Conservation (phyloP, 2,888 invertebrate genomes). For the Odontomyia ornata region DNA sequence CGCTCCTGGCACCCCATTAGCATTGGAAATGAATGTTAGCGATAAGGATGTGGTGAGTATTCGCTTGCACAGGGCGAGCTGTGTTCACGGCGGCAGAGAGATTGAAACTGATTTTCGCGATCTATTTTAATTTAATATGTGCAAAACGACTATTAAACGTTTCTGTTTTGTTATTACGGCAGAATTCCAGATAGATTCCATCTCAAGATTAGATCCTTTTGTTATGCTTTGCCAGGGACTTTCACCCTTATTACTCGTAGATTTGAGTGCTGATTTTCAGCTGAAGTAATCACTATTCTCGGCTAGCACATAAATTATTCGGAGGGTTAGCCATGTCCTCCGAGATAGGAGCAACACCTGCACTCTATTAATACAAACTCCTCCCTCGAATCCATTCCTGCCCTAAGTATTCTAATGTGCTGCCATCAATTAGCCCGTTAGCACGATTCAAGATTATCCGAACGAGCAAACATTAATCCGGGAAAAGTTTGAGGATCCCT, state of each 20-base stretch:
- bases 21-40: slow-evolving; percentile 84
- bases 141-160: background rate
- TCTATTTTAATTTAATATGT: background rate
- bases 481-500: slow-evolving; percentile 16
- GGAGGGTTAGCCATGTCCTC: no score
- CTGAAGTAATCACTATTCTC: no score
- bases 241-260: no score
- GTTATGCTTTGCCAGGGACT: no score
- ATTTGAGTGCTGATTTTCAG: no score
- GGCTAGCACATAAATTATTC: no score
- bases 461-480: background rate
- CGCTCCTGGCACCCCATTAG: slow-evolving; percentile 80
- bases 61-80: background rate
- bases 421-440: background rate
- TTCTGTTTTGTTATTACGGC: background rate
- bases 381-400: no score
- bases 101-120: background rate
- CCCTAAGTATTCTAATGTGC: no score
- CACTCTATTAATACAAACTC: no score
- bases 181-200: no score
- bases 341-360: no score
- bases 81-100: background rate
- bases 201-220: no score
- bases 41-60: slow-evolving; percentile 83
- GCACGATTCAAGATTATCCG: background rate